Conservation (phyloP, 2,113 vertebrate genomes). For the Sturnira hondurensis region DNA sequence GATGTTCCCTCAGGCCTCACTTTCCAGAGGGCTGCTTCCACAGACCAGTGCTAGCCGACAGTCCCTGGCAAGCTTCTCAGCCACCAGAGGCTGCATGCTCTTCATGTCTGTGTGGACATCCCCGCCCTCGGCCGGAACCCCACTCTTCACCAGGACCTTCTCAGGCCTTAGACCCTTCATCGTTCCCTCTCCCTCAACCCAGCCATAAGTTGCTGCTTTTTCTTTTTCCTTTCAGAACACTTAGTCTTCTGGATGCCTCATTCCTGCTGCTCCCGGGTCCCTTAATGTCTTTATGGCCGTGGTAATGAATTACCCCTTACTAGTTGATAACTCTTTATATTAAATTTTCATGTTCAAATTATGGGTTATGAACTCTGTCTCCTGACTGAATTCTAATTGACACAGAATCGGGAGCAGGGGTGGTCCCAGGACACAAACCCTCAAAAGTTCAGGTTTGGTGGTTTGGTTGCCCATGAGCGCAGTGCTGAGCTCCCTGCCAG, state of each 20-base stretch:
- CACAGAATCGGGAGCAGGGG: background rate
- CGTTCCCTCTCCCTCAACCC: background rate
- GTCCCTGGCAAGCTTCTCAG: background rate
- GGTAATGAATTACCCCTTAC: background rate
- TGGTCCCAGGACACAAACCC: background rate
- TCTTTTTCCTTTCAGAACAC: background rate
- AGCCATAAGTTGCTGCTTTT: background rate
- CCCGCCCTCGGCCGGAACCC: background rate
- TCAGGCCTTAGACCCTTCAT: background rate
- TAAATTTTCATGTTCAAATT: background rate
- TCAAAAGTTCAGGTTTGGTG: background rate
- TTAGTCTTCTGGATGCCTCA: background rate
- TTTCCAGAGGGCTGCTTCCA: background rate
- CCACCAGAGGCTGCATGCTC: background rate
- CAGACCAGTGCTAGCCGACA: background rate
- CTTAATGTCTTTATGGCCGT: background rate
- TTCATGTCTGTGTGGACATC: background rate
- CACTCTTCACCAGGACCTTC: background rate
- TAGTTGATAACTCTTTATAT: background rate
- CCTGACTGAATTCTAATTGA: background rate
- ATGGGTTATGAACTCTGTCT: background rate
- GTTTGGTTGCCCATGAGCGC: background rate
- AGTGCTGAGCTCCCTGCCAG: background rate
- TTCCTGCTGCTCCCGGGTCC: background rate
- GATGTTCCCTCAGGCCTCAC: background rate